Evolutionary conservation across 2,888 invertebrate species (phyloP).

Genomic region (Callyntrura guangdongensis): DNA sequence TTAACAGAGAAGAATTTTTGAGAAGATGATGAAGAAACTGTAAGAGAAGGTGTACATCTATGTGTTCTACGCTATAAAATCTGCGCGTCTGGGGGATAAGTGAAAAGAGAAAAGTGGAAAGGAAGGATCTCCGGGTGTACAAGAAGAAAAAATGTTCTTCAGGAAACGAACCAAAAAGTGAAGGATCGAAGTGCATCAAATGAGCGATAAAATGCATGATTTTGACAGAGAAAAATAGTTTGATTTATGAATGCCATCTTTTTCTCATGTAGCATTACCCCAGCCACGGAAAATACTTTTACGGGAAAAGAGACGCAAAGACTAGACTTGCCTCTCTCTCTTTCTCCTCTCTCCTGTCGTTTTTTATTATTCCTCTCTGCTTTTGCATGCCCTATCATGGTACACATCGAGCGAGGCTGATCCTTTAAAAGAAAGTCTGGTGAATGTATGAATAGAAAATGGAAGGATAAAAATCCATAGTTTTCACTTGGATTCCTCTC

Average conservation of each 20-base stretch:
- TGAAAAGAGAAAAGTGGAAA: constrained; percentile 46
- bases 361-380: constrained; percentile 54
- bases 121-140: constrained; percentile 38
- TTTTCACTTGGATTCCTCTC: constrained; percentile 72
- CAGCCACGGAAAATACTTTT: background rate
- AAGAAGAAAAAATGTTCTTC: constrained; percentile 53
- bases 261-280: constrained; percentile 45
- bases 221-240: constrained; percentile 84
- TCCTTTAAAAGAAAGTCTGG: constrained; percentile 62
- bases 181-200: constrained; percentile 83
- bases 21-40: background rate
- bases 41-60: background rate
- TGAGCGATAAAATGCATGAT: constrained; percentile 84
- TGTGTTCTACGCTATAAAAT: background rate
- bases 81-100: constrained; percentile 28
- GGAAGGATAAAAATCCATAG: constrained; percentile 62
- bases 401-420: constrained; percentile 49
- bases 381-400: constrained; percentile 64
- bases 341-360: constrained; percentile 1
- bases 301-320: background rate
- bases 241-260: constrained; percentile 84
- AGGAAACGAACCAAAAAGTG: constrained; percentile 75
- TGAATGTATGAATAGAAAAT: constrained; percentile 72
- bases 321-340: constrained; percentile 11
- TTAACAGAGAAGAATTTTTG: background rate